These are phyloP conservation scores for Zoroaster sp. DNA, from an alignment of 53 echinoderm and acorn worm genomes.

Conservation along the genomic window DNA sequence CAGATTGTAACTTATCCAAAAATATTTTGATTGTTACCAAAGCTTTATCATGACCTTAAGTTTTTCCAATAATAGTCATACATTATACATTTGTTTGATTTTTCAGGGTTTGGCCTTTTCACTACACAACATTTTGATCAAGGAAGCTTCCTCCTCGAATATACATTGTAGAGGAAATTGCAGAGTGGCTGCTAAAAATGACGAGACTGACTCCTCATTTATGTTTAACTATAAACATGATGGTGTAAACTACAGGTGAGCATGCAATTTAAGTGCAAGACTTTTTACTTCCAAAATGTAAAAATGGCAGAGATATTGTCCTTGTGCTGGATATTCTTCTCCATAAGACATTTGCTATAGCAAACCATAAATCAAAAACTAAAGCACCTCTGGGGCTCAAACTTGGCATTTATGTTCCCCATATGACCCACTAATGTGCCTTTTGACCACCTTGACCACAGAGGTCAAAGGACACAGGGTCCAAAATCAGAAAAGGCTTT, in stretches of 20 bases:
- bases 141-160: too few species aligned
- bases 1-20: too few species aligned
- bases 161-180: too few species aligned
- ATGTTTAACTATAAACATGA: neutral
- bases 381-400: neutral
- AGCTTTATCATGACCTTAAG: too few species aligned
- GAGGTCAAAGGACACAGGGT: neutral
- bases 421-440: too few species aligned
- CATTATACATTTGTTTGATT: too few species aligned
- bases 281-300: conserved; percentile 1
- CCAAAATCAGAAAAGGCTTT: neutral
- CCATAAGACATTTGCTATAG: neutral
- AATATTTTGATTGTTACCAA: too few species aligned
- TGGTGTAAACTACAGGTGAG: neutral
- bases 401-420: neutral
- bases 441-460: conserved; percentile 6
- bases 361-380: neutral
- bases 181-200: neutral
- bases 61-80: too few species aligned
- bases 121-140: too few species aligned
- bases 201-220: neutral
- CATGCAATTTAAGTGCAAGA: neutral
- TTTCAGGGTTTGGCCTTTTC: too few species aligned
- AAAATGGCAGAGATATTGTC: neutral
- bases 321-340: too few species aligned